Evolutionary conservation across 2,888 invertebrate species (phyloP), one percentile per base, ranked within the genome.

Genomic region (Adelphocoris suturalis): DNA sequence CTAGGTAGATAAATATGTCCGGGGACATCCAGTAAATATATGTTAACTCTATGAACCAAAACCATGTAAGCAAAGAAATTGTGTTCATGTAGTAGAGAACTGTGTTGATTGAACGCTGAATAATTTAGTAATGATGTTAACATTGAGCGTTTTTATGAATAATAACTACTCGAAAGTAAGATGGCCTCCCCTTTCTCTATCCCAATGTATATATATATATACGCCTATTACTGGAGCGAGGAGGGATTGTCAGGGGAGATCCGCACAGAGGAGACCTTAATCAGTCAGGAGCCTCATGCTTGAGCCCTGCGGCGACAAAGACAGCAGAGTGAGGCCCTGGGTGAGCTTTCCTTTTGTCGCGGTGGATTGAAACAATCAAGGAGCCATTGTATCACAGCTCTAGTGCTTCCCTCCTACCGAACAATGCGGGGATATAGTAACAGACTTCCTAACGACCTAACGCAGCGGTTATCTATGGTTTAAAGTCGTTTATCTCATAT

Each of bases 301-400:
- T 68, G 68, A 68, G 68, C 68, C 68, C 68, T 23, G 11, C 23
- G 68, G 68, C 68, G 68, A 68, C 68, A 68, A 68, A 68, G 68
- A 68, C 68, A 23, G 13, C 23, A 23, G 9, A 9, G 68, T 19
- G 12, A 13, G 68, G 68, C 68, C 68, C 23, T 23, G 68, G 61
- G 68, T 68, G 68, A 11, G 68, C 68, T 68, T 68, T 68, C 68
- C 68, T 68, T 68, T 68, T 68, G 68, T 68, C 27, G 68, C 68
- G 68, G 68, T 68, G 68, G 68, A 68, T 68, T 68, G 68, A 68
- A 23, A 68, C 68, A 23, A 68, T 68, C 23, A 68, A 23, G 68
- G 68, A 68, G 11, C 68, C 68, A 68, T 68, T 68, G 68, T 68
- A 68, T 68, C 68, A 68, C 68, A 68, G 68, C 27, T 27, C 68